Conservation (phyloP, 2,888 invertebrate genomes). For the Apotomis turbidana region DNA sequence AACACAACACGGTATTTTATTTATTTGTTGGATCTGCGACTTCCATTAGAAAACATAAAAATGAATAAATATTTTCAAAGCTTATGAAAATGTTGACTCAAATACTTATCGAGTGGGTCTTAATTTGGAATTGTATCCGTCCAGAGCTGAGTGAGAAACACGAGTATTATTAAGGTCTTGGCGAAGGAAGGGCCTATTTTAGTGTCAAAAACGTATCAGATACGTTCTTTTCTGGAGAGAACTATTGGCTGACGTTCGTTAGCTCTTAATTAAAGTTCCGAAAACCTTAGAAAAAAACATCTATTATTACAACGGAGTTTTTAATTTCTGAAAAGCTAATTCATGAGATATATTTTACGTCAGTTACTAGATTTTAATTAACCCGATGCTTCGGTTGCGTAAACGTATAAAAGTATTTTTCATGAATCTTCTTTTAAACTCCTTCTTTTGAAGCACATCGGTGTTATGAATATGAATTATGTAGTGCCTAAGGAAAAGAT, state of each 20-base stretch:
- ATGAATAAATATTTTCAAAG: conserved; percentile 9
- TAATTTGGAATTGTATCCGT: conserved; percentile 13
- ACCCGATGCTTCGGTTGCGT: too few relatives aligned
- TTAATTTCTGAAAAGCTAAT: neutral
- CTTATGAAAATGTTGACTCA: conserved; percentile 8
- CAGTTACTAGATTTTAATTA: neutral
- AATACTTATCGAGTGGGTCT: neutral
- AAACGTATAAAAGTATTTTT: too few relatives aligned
- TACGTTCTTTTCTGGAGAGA: neutral
- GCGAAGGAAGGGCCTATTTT: neutral
- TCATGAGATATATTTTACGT: neutral
- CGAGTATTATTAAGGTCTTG: neutral
- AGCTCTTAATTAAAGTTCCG: conserved; percentile 12
- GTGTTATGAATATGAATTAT: too few relatives aligned
- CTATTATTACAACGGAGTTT: neutral
- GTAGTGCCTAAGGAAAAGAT: too few relatives aligned
- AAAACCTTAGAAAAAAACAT: neutral
- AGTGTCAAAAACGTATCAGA: neutral
- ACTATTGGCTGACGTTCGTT: neutral
- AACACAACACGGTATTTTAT: conserved; percentile 8
- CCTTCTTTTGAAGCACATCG: too few relatives aligned
- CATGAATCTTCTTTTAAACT: too few relatives aligned
- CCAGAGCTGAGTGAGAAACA: neutral
- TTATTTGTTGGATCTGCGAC: conserved; percentile 11
- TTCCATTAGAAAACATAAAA: conserved; percentile 6